A percentile compares a stretch with the other conserved stretches of the same genome.
These are phyloP conservation scores for Camponotus vicinus DNA, from an alignment of 1,140 invertebrate genomes.

Conservation along the genomic window DNA sequence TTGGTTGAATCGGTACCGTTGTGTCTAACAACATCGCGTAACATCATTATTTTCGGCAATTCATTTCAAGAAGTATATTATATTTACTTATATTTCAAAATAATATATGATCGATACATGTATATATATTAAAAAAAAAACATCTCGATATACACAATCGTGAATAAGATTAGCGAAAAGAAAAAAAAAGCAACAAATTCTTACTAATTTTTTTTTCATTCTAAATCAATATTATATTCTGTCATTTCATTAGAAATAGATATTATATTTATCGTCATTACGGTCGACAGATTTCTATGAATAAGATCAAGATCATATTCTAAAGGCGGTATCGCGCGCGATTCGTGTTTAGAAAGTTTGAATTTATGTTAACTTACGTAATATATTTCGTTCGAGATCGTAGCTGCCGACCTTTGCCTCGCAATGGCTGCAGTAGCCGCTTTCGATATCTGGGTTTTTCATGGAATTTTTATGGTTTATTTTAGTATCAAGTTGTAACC, in stretches of 20 bases:
- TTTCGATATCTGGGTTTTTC: constrained; percentile 30
- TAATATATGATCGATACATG: neutral
- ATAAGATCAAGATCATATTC: constrained; percentile 33
- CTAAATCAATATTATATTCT: neutral
- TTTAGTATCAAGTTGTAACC: neutral
- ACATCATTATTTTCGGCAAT: constrained; percentile 29
- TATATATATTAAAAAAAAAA: neutral
- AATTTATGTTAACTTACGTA: constrained; percentile 51
- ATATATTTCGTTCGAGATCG: constrained; percentile 42
- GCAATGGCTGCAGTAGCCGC: constrained; percentile 4
- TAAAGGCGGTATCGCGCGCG: neutral
- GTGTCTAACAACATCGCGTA: constrained; percentile 15
- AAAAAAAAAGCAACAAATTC: neutral
- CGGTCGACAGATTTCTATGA: neutral
- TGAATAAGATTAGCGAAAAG: neutral
- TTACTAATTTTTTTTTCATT: neutral
- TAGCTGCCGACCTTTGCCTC: constrained; percentile 27
- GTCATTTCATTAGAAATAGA: no score
- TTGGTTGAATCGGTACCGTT: constrained; percentile 22
- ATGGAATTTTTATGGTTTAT: constrained; percentile 42
- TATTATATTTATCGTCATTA: no score
- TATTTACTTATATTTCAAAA: constrained; percentile 31
- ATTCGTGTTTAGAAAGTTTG: constrained; percentile 52
- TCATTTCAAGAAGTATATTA: neutral
- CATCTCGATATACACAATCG: neutral